These are phyloP conservation scores for Oceanites oceanicus DNA, from an alignment of 2,113 vertebrate genomes.

Conservation along the genomic window DNA sequence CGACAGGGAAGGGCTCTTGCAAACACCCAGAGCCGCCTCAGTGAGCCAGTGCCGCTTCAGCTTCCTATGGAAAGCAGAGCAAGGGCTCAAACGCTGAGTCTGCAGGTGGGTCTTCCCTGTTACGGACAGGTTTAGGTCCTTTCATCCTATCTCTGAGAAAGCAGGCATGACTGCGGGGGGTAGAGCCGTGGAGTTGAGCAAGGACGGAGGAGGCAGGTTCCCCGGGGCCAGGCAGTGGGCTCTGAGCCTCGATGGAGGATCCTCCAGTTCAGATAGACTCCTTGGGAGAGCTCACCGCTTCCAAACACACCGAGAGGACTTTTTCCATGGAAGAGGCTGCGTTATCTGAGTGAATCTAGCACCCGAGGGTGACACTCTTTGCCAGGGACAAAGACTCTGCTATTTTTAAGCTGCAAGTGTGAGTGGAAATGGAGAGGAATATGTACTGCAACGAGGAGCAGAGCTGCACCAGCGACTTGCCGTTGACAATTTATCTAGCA, in stretches of 20 bases:
- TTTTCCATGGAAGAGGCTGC: neutral
- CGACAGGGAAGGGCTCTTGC: neutral
- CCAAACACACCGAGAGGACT: neutral
- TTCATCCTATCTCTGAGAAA: neutral
- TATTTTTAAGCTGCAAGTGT: neutral
- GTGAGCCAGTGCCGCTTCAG: neutral
- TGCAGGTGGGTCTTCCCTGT: neutral
- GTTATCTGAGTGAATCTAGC: neutral
- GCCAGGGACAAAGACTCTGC: neutral
- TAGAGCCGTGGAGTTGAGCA: fast-evolving
- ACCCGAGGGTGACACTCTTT: neutral
- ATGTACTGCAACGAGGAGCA: neutral
- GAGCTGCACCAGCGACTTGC: neutral
- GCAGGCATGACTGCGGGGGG: neutral
- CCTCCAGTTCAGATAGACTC: neutral
- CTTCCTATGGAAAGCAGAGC: neutral
- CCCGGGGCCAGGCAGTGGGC: neutral
- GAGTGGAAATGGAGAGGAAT: neutral
- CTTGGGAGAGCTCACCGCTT: neutral
- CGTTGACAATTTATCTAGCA: neutral
- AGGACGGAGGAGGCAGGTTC: neutral
- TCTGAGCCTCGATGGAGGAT: neutral
- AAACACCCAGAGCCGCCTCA: fast-evolving
- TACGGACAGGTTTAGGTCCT: neutral
- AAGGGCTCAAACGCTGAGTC: neutral